phyloP scores from a whole-genome alignment of 2,113 vertebrate genomes.

The Rhinogobius similis region DNA sequence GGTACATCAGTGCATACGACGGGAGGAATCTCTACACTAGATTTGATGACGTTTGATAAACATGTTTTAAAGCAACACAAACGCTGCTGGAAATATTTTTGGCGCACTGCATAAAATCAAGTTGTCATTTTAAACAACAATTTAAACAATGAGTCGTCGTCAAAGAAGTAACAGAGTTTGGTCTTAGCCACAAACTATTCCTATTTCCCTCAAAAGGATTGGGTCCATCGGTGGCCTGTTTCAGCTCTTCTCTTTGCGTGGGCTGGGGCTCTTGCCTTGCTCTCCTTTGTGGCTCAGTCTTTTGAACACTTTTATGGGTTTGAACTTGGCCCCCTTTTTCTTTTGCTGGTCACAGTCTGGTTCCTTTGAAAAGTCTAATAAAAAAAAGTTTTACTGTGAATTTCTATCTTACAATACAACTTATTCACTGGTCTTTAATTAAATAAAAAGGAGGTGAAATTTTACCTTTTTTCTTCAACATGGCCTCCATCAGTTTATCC shows the following conservation, averaged over 20 bases:
- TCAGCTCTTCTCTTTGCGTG: slow-evolving; percentile 86
- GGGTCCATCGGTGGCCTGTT: neutral
- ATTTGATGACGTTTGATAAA: slow-evolving; percentile 14
- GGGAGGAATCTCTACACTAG: slow-evolving; percentile 3
- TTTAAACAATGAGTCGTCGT: neutral
- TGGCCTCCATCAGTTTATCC: slow-evolving; percentile 93
- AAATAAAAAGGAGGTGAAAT: neutral
- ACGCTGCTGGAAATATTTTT: slow-evolving; percentile 40
- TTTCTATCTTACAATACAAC: neutral
- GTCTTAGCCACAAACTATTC: neutral
- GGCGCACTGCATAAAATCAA: slow-evolving; percentile 3
- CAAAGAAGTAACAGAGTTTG: neutral
- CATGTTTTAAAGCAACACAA: slow-evolving; percentile 24
- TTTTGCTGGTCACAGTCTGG: slow-evolving; percentile 76
- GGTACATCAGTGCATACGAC: slow-evolving; percentile 25
- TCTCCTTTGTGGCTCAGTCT: slow-evolving; percentile 86
- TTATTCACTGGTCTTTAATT: neutral
- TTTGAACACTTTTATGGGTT: slow-evolving; percentile 93
- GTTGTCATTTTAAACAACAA: neutral
- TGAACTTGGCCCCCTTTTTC: slow-evolving; percentile 92
- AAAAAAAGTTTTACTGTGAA: neutral
- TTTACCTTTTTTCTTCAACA: slow-evolving; percentile 94
- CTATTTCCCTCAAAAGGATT: neutral
- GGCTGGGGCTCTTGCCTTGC: slow-evolving; percentile 82
- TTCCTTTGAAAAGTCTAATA: slow-evolving; percentile 89